Evolutionary conservation across 2,113 vertebrate genomes (phyloP).

Genomic region (Panurus biarmicus): DNA sequence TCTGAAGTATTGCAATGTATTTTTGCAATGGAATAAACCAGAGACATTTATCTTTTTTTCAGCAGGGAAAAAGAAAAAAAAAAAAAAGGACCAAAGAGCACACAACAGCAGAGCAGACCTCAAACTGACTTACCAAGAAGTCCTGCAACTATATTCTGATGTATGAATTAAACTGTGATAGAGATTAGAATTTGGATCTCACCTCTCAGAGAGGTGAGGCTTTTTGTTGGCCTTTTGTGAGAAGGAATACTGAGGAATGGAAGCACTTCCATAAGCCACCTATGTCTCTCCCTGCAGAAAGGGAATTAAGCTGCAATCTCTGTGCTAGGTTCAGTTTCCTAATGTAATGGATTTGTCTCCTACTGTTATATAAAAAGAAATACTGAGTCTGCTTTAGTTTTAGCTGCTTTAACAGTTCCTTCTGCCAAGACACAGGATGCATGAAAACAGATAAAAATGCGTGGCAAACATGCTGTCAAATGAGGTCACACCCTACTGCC

Average conservation of each 20-base stretch:
- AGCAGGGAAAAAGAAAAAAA: neutral
- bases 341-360: neutral
- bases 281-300: neutral
- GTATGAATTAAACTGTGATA: neutral
- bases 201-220: neutral
- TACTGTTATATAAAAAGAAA: neutral
- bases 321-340: neutral
- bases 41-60: neutral
- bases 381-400: neutral
- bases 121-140: neutral
- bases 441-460: neutral
- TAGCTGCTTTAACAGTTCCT: neutral
- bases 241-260: neutral
- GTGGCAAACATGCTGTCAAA: neutral
- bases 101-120: neutral
- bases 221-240: neutral
- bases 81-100: neutral
- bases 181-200: neutral
- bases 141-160: neutral
- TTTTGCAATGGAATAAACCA: neutral
- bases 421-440: neutral
- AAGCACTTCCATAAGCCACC: neutral
- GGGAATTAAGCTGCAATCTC: neutral
- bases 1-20: neutral
- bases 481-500: neutral